Evolutionary conservation across 2,113 vertebrate genomes (phyloP).

Genomic region (Nipponia nippon): DNA sequence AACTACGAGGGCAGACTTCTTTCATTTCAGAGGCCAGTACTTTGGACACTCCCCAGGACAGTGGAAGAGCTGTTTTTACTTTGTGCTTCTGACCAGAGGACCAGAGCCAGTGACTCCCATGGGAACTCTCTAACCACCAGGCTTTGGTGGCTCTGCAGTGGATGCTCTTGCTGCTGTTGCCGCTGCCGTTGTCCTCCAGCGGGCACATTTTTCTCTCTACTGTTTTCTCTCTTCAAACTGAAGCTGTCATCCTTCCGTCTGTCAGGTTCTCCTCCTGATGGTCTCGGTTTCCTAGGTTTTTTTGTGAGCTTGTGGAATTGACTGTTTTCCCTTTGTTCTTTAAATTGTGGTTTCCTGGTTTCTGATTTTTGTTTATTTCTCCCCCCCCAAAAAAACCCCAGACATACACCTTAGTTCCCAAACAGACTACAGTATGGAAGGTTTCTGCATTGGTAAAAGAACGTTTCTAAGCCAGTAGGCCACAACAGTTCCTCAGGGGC

Average conservation of each 20-base stretch:
- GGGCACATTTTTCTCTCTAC: neutral
- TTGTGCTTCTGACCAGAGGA: neutral
- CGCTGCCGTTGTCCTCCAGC: neutral
- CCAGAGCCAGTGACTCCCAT: neutral
- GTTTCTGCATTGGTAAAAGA: neutral
- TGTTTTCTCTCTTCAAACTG: neutral
- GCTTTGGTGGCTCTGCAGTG: neutral
- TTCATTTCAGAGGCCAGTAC: neutral
- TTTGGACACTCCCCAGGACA: rapidly evolving
- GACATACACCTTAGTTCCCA: neutral
- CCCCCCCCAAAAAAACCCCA: neutral
- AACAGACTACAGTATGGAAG: neutral
- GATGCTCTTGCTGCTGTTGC: neutral
- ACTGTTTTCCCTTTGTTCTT: neutral
- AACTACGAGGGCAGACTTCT: neutral
- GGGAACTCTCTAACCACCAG: neutral
- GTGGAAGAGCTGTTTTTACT: neutral
- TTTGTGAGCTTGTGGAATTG: neutral
- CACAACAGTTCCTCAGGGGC: neutral
- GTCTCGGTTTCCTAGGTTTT: neutral
- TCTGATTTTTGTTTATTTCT: neutral
- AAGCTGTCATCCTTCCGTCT: neutral
- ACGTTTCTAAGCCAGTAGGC: neutral
- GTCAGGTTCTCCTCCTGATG: neutral
- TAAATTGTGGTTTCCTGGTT: neutral